These are phyloP conservation scores for Melanaphis sacchari DNA, from an alignment of 1,140 invertebrate genomes.

Conservation along the genomic window DNA sequence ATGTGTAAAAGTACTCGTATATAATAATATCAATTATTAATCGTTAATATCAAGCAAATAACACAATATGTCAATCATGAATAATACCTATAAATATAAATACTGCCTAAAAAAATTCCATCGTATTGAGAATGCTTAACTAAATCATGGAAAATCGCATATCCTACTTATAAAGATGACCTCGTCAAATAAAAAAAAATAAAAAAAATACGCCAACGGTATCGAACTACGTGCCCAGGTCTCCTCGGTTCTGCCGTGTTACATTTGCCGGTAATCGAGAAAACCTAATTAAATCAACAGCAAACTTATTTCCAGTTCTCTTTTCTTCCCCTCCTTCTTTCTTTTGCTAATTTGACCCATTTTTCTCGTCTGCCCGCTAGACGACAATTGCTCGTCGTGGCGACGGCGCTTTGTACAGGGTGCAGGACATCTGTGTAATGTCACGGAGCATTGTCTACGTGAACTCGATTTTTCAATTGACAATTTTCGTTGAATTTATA, in stretches of 20 bases:
- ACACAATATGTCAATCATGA: neutral
- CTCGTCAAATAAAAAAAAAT: constrained; percentile 44
- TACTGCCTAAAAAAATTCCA: neutral
- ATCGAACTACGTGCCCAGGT: constrained; percentile 43
- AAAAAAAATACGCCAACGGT: constrained; percentile 41
- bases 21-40: neutral
- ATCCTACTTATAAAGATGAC: constrained; percentile 19
- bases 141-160: constrained; percentile 16
- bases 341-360: neutral
- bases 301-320: constrained; percentile 25
- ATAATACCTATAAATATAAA: neutral
- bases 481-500: constrained; percentile 17
- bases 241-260: neutral
- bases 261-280: neutral
- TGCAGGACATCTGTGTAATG: neutral
- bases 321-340: neutral
- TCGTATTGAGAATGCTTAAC: neutral
- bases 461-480: constrained; percentile 42
- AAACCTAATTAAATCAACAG: constrained; percentile 52
- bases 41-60: neutral
- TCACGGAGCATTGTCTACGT: constrained; percentile 30
- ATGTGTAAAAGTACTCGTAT: neutral
- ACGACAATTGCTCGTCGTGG: neutral
- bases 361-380: neutral
- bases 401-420: neutral